Evolutionary conservation across 1,140 invertebrate species (phyloP), one percentile per base, ranked within the genome.

Genomic region (Magallana ariakensis): DNA sequence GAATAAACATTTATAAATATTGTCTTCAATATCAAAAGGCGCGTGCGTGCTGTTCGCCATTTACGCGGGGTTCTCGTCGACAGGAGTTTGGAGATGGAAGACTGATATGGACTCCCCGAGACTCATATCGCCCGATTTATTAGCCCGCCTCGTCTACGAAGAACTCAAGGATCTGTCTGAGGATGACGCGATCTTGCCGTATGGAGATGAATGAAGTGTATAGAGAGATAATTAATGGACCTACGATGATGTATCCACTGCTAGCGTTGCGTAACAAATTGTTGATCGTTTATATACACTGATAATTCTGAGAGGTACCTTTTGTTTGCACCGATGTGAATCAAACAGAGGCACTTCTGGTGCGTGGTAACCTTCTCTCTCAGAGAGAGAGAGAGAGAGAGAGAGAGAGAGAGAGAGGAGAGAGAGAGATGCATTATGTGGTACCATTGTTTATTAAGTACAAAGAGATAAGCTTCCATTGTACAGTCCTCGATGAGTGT

Each of bases 21-120:
- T 75, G 66, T 75, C 66, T 46, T 75, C 66, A 75, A 75, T 75
- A 75, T 75, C 66, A 75, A 75, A 75, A 75, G 66, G 66, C 66
- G 66, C 22, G 66, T 75, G 66, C 66, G 66, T 75, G 66, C 19
- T 75, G 66, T 26, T 75, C 66, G 22, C 66, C 66, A 75, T 75
- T 75, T 75, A 22, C 66, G 66, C 66, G 66, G 66, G 22, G 33
- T 26, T 75, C 66, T 33, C 22, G 66, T 75, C 66, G 66, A 75
- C 66, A 75, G 66, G 33, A 75, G 66, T 75, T 75, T 75, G 22
- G 66, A 75, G 66, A 75, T 75, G 66, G 33, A 75, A 75, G 66
- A 75, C 22, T 75, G 66, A 75, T 75, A 75, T 33, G 66, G 66
- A 75, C 66, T 75, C 22, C 22, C 19, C 33, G 66, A 75, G 22